Conservation (phyloP, 2,888 invertebrate genomes). For the Oligia fasciuncula region DNA sequence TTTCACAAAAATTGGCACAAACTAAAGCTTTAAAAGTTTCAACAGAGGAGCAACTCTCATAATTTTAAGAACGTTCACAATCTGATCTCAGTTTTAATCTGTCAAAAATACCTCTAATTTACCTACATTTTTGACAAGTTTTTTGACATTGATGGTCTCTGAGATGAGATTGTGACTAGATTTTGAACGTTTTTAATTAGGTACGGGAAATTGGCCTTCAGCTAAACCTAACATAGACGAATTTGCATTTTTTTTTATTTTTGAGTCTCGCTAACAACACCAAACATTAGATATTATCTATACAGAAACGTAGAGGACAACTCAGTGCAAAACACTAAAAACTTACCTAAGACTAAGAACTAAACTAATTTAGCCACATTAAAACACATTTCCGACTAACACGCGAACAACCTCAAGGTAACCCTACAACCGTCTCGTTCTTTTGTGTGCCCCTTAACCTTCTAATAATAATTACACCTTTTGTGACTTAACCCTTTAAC, state of each 20-base stretch:
- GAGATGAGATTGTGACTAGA: too few relatives aligned
- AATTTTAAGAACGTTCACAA: too few relatives aligned
- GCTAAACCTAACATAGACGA: background rate
- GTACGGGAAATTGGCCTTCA: too few relatives aligned
- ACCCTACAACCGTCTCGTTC: slow-evolving; percentile 81
- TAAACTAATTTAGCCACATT: slow-evolving; percentile 48
- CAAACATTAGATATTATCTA: background rate
- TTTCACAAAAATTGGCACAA: too few relatives aligned
- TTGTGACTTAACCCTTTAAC: slow-evolving; percentile 89
- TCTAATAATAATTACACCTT: slow-evolving; percentile 87
- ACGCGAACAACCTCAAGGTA: slow-evolving; percentile 82
- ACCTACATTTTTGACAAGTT: too few relatives aligned
- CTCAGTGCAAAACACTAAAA: slow-evolving; percentile 8
- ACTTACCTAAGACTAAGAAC: slow-evolving; percentile 30
- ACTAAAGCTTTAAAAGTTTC: too few relatives aligned
- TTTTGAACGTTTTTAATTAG: too few relatives aligned
- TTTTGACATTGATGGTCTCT: too few relatives aligned
- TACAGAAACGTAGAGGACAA: background rate
- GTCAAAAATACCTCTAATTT: too few relatives aligned
- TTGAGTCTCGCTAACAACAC: too few relatives aligned
- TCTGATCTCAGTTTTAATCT: too few relatives aligned
- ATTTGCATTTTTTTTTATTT: background rate
- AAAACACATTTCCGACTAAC: slow-evolving; percentile 66
- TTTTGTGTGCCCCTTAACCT: slow-evolving; percentile 83
- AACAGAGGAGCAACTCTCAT: too few relatives aligned